phyloP scores from a whole-genome alignment of 2,113 vertebrate species.

The Caranx melampygus region DNA sequence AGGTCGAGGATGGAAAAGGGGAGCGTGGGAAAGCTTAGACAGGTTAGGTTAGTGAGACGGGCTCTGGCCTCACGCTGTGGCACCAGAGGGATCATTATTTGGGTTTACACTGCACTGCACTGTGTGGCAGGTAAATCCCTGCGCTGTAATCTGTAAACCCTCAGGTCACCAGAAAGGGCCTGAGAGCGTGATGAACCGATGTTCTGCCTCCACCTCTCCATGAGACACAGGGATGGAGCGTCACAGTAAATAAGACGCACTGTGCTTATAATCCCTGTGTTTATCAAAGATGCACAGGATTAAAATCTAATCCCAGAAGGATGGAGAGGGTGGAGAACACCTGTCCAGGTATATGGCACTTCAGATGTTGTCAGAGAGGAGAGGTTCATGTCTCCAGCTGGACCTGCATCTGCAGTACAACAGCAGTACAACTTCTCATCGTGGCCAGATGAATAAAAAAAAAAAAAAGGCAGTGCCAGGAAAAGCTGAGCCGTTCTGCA shows the following conservation, averaged over 20 bases:
- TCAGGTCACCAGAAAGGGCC: neutral
- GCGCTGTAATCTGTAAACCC: neutral
- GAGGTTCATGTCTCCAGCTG: conserved; percentile 25
- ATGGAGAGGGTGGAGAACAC: too few species aligned
- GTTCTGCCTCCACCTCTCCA: neutral
- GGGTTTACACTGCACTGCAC: too few species aligned
- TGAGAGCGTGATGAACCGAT: too few species aligned
- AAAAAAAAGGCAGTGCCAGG: conserved; percentile 39
- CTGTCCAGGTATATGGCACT: too few species aligned
- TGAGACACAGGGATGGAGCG: neutral
- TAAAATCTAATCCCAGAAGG: too few species aligned
- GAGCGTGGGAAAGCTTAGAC: too few species aligned
- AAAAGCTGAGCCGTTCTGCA: conserved; percentile 52
- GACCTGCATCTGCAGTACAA: conserved; percentile 22
- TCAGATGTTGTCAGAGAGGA: neutral
- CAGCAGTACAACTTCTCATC: neutral
- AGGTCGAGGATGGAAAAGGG: too few species aligned
- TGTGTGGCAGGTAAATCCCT: neutral
- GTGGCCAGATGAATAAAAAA: conserved; percentile 18
- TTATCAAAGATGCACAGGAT: conserved; percentile 1
- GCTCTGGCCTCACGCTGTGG: too few species aligned
- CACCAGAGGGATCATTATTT: neutral
- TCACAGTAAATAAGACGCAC: conserved; percentile 1
- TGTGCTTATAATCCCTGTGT: neutral
- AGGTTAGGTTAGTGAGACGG: too few species aligned